A percentile compares a stretch with the other conserved stretches of the same genome.
Conservation (phyloP, 2,888 invertebrate genomes). For the Athalia rosae region DNA sequence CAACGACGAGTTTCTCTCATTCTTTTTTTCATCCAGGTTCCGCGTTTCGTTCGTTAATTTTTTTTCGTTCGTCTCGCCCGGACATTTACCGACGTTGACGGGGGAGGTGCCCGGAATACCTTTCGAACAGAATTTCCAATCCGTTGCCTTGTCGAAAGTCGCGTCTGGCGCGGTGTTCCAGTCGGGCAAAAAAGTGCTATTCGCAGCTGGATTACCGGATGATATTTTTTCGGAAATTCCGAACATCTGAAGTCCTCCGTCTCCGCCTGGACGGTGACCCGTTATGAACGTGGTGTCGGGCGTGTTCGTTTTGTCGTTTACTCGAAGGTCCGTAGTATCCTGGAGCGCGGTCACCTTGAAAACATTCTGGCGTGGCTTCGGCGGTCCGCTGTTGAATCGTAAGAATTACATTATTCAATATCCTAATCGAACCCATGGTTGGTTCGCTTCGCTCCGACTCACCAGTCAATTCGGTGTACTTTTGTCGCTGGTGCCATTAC, state of each 20-base stretch:
- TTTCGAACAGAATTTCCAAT: slow-evolving; percentile 27
- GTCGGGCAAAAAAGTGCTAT: slow-evolving; percentile 7
- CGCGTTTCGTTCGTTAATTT: slow-evolving; percentile 34
- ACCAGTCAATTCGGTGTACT: slow-evolving; percentile 68
- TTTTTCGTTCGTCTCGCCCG: slow-evolving; percentile 31
- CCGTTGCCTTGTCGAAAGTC: slow-evolving; percentile 2
- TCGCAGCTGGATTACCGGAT: background rate
- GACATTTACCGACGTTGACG: background rate
- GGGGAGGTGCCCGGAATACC: slow-evolving; percentile 38
- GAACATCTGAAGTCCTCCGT: background rate
- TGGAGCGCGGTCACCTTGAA: background rate
- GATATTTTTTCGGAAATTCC: background rate
- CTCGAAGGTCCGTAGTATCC: background rate
- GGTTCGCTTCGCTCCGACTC: background rate
- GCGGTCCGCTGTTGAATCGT: background rate
- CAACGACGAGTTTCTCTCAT: slow-evolving; percentile 11
- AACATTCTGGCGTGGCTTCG: background rate
- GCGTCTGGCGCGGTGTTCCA: background rate
- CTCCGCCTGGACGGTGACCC: slow-evolving; percentile 2
- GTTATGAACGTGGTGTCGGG: slow-evolving; percentile 13
- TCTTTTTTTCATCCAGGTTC: slow-evolving; percentile 21
- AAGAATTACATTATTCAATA: background rate
- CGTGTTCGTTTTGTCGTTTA: slow-evolving; percentile 8
- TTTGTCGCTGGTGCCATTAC: slow-evolving; percentile 79
- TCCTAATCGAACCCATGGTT: background rate